Conservation (phyloP, 2,888 invertebrate species). For the Nomada hirtipes region DNA sequence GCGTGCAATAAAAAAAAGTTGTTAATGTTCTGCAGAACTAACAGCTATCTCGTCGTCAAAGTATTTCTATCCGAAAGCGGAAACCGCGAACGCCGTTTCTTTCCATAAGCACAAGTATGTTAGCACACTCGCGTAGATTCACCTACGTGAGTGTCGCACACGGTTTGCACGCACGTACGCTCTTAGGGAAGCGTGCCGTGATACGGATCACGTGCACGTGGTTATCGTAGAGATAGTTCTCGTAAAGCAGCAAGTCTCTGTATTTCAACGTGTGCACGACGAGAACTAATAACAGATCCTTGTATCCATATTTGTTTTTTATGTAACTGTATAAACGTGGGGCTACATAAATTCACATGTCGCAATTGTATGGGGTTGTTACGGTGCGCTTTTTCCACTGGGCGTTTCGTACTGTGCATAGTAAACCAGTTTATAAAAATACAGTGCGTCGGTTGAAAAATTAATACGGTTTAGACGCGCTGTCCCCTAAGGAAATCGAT, state of each 20-base stretch:
- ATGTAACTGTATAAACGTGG: too few species aligned
- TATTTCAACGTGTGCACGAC: neutral
- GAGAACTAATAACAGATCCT: conserved; percentile 38
- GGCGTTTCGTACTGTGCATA: too few species aligned
- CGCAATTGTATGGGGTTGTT: too few species aligned
- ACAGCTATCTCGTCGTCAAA: neutral
- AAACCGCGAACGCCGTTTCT: neutral
- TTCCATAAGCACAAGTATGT: conserved; percentile 35
- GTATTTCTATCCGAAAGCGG: neutral
- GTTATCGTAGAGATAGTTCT: conserved; percentile 24
- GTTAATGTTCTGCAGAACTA: neutral
- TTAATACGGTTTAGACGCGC: too few species aligned
- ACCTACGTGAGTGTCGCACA: conserved; percentile 56
- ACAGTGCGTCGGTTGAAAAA: too few species aligned
- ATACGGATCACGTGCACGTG: conserved; percentile 50
- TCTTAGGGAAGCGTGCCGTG: conserved; percentile 37
- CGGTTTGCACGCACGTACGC: conserved; percentile 33
- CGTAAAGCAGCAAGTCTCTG: conserved; percentile 27
- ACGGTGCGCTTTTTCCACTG: too few species aligned
- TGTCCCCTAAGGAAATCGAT: too few species aligned
- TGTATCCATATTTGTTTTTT: too few species aligned
- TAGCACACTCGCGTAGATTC: conserved; percentile 58
- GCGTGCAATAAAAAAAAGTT: neutral
- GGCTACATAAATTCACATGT: too few species aligned
- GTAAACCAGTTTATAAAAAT: too few species aligned